Evolutionary conservation across 64 coral and sea anemone species (phyloP), one percentile per base, ranked within the genome.

Genomic region (Trachythela sp.): DNA sequence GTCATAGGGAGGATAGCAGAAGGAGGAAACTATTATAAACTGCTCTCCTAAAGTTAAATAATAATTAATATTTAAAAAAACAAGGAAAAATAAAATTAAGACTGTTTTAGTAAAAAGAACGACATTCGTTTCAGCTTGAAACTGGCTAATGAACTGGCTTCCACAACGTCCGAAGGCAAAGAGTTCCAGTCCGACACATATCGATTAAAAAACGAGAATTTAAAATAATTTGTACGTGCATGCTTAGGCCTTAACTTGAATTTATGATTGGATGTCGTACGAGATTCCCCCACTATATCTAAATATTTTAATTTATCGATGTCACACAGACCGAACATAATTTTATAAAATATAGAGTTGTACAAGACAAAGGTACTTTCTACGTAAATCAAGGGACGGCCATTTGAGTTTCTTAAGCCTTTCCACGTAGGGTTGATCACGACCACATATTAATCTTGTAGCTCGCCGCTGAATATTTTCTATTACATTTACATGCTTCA

Each of bases 281-380:
- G 85, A 86, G 41, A 54, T 86, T 54, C 56, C 36, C 43, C 85
- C 49, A 86, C 56, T 39, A 85, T 87, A 49, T 59, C 36, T 39
- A 34, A 39, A 88, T 45, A 72, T 70, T 26, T 70, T n/a, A 76
- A 20, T 39, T 30, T 48, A 49, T 89, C 68, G 17, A 89, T 89
- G 67, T 89, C 70, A 89, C 87, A 89, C 8, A 48, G 70, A 18
- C 68, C 41, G n/a, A 89, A 89, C 77, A 89, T 80, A 77, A 89
- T 89, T 8, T 80, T 89, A 33, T 89, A 89, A 9, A 83, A 50
- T n/a, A n/a, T n/a, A n/a, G n/a, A n/a, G n/a, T 22, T 89, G 87
- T 20, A 89, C 87, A 11, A 89, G 30, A 71, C 68, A 89, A 45
- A 89, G 41, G 45, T 75, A 80, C 20, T 89, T 89, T 48, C 70